Conservation (phyloP, 2,888 invertebrate species). For the Dolomedes plantarius region DNA sequence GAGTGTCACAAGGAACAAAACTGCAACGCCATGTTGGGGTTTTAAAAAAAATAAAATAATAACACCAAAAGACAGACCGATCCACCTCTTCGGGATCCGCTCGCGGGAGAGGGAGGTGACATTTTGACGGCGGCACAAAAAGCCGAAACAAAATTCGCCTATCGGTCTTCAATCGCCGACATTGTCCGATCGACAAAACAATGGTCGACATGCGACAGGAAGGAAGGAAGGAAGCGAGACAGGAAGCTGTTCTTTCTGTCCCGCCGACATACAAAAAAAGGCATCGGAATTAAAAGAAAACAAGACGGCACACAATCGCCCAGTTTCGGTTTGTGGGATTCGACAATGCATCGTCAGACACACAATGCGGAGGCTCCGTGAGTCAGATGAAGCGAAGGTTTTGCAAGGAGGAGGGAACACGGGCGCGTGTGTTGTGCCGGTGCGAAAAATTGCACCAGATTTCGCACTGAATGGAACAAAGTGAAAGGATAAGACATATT, state of each 20-base stretch:
- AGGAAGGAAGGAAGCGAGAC: constrained; percentile 48
- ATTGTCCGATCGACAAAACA: constrained; percentile 18
- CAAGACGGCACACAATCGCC: constrained; percentile 23
- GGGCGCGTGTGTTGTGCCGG: neutral
- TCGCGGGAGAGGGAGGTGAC: neutral
- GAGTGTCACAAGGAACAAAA: neutral
- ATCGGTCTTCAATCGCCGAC: constrained; percentile 6
- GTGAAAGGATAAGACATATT: too few relatives aligned
- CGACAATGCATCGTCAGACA: constrained; percentile 16
- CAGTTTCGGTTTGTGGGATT: constrained; percentile 48
- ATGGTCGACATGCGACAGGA: constrained; percentile 9
- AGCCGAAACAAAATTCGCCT: neutral
- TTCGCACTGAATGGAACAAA: too few relatives aligned
- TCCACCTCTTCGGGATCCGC: neutral
- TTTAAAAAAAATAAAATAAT: neutral
- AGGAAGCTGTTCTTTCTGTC: constrained; percentile 30
- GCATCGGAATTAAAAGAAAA: constrained; percentile 27
- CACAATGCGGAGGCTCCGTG: constrained; percentile 15
- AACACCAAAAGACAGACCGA: neutral
- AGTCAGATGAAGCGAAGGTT: constrained; percentile 22
- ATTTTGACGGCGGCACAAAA: neutral
- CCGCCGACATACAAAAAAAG: constrained; percentile 36
- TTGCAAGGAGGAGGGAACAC: neutral
- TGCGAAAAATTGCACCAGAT: neutral
- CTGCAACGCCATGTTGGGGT: neutral